Conservation (phyloP, 1,140 invertebrate genomes). For the Protaetia brevitarsis region DNA sequence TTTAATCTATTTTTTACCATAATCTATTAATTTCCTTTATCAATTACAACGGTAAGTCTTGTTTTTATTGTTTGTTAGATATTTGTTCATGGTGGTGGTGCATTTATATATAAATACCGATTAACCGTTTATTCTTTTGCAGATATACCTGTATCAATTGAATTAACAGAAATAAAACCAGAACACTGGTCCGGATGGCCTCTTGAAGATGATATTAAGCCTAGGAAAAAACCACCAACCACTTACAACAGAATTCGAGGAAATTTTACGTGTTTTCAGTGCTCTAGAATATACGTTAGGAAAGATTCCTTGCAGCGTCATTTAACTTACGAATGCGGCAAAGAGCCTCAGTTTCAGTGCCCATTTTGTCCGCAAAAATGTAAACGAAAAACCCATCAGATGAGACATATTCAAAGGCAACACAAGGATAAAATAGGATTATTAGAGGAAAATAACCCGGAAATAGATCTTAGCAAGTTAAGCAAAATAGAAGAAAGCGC, state of each 20-base stretch:
- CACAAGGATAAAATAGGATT: constrained; percentile 53
- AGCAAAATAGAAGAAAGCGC: too few species aligned
- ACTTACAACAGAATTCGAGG: constrained; percentile 45
- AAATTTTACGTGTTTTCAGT: constrained; percentile 58
- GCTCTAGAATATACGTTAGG: constrained; percentile 62
- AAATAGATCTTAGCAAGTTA: background rate
- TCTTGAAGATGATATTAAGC: constrained; percentile 30
- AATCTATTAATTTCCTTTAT: too few species aligned
- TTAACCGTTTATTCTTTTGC: constrained; percentile 40
- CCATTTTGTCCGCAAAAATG: constrained; percentile 68
- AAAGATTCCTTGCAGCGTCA: constrained; percentile 66
- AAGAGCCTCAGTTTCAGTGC: constrained; percentile 75
- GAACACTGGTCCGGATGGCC: constrained; percentile 2
- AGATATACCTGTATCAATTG: constrained; percentile 41
- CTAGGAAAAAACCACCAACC: constrained; percentile 34
- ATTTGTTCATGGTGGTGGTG: background rate
- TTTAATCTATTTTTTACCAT: too few species aligned
- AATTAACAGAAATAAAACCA: constrained; percentile 36
- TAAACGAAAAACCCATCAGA: constrained; percentile 59
- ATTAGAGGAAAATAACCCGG: constrained; percentile 48
- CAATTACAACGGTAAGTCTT: background rate
- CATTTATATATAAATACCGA: background rate
- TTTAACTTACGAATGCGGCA: constrained; percentile 63
- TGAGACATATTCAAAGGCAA: constrained; percentile 58
- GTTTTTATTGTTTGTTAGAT: too few species aligned